Evolutionary conservation across 2,113 vertebrate species (phyloP).

Genomic region (Corythoichthys intestinalis): DNA sequence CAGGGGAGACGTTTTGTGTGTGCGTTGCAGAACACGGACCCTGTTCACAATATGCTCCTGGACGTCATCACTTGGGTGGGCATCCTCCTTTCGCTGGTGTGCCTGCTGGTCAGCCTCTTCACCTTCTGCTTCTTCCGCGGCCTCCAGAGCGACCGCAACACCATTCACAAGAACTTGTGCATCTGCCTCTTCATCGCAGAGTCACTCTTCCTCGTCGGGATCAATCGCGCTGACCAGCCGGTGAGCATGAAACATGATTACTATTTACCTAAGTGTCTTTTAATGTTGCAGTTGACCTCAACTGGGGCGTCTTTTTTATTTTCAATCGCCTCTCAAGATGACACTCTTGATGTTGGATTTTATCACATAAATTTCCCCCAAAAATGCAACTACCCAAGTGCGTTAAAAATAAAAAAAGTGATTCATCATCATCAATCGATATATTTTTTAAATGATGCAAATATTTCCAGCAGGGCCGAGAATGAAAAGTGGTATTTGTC

Average conservation of each 20-base stretch:
- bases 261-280: background rate
- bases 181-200: slow-evolving; percentile 95
- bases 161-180: slow-evolving; percentile 97
- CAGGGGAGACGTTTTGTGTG: background rate
- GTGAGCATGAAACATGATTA: slow-evolving; percentile 68
- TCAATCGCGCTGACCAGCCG: slow-evolving; percentile 93
- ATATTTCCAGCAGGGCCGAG: no score
- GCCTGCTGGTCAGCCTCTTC: slow-evolving; percentile 98
- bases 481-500: no score
- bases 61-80: slow-evolving; percentile 98
- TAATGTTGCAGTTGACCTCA: no score
- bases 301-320: no score
- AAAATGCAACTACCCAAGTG: no score
- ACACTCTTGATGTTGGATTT: no score
- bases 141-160: slow-evolving; percentile 96
- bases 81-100: slow-evolving; percentile 96
- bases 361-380: no score
- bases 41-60: slow-evolving; percentile 89
- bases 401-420: no score
- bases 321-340: no score
- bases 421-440: no score
- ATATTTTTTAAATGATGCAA: no score
- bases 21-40: slow-evolving; percentile 78
- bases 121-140: slow-evolving; percentile 99
- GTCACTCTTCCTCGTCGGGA: slow-evolving; percentile 93